Evolutionary conservation across 2,888 invertebrate genomes (phyloP).

Genomic region (Campoletis raptor): DNA sequence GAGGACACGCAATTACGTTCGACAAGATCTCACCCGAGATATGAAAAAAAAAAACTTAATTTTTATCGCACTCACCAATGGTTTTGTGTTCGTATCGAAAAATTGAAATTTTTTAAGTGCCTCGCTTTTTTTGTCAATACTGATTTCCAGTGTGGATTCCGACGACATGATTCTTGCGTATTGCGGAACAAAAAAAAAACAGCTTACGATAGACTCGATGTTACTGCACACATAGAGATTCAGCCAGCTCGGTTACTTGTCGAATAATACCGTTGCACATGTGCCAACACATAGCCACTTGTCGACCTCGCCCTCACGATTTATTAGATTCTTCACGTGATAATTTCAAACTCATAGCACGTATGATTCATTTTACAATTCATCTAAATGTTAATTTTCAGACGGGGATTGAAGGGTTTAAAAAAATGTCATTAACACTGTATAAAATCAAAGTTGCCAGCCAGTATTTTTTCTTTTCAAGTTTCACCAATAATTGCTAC

Average conservation of each 20-base stretch:
- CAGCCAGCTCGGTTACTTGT: conserved; percentile 1
- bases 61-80: conserved; percentile 64
- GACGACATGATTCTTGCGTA: conserved; percentile 10
- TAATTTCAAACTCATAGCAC: background rate
- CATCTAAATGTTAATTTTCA: background rate
- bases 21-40: background rate
- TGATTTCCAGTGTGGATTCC: conserved; percentile 36
- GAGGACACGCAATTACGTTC: background rate
- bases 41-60: background rate
- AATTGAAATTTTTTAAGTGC: conserved; percentile 77
- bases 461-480: background rate
- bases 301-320: conserved; percentile 20
- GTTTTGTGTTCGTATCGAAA: conserved; percentile 54
- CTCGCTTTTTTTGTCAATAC: conserved; percentile 33
- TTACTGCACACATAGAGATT: background rate
- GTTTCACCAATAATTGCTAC: background rate
- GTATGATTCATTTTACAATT: background rate
- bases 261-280: conserved; percentile 32
- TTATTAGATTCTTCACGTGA: background rate
- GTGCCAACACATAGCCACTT: conserved; percentile 45
- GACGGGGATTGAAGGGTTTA: too few species aligned
- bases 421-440: background rate
- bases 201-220: background rate
- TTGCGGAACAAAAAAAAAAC: background rate
- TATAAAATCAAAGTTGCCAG: background rate